Base-by-base conservation (phyloP, 1,140 invertebrate genomes). In the Drosophila arizonae region DNA sequence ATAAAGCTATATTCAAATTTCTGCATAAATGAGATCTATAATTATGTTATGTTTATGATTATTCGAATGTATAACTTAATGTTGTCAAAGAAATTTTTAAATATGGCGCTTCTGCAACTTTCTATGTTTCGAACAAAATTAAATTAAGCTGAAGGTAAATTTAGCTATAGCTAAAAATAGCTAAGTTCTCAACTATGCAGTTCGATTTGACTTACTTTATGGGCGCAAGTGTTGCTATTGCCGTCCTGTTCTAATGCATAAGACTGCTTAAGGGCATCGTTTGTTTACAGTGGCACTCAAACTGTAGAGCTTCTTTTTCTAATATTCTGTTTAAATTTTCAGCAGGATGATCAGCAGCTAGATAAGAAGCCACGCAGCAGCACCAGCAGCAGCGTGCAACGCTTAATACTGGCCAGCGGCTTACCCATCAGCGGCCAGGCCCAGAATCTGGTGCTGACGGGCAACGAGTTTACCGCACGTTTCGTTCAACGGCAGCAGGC, bases 401-500 rank as follows among this genome's bases (percentile, higher is more conserved):
- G 76, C 65, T 70, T 87, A n/a, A 80, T 88, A 10, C 45, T 91
- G 55, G 84, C 90, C 63, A 91, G 79, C 55, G 90, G 90, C 0
- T 28, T 91, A 54, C 81, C 86, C n/a, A 79, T 91, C 10, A 68
- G 65, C 0, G 90, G 87, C 0, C 90, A 91, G 28, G n/a, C 72
- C 0, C 89, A 90, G 56, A 91, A 91, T 75, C 54, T 91, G 28
- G 68, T 91, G 56, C 73, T 91, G 30, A 76, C 89, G 2, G 89
- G 84, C n/a, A 91, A 91, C 48, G 90, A 91, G 51, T 81, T 81
- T 21, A 78, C 85, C 6, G 84, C 90, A 9, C 77, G 89, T 1
- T 85, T 91, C 46, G 84, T 91, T 24, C 90, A 84, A 33, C 80
- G 65, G 13, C 76, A 72, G 8, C 77, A 79, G 45, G 4, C 52